These are phyloP conservation scores for Aricia agestis DNA, from an alignment of 1,140 invertebrate genomes.

Conservation along the genomic window DNA sequence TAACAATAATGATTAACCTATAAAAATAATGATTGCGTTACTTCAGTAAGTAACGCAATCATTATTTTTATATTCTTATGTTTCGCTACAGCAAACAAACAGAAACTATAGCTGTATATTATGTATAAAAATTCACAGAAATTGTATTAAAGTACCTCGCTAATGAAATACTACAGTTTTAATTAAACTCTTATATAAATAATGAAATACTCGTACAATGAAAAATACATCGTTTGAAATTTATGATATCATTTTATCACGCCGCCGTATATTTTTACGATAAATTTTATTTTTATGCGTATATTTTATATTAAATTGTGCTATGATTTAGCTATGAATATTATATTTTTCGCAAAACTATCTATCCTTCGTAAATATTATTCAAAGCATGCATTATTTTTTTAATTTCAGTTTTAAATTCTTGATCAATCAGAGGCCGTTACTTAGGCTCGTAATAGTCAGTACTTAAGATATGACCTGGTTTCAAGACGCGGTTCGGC, in stretches of 20 bases:
- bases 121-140: not conserved
- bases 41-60: too few relatives aligned
- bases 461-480: too few relatives aligned
- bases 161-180: not conserved
- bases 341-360: not conserved
- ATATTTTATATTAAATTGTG: not conserved
- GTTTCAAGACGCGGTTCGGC: too few relatives aligned
- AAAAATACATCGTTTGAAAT: not conserved
- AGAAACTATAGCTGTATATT: not conserved
- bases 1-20: too few relatives aligned
- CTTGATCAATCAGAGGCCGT: too few relatives aligned
- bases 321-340: not conserved
- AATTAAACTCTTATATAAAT: slow-evolving; percentile 1
- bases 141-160: not conserved
- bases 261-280: not conserved
- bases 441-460: too few relatives aligned
- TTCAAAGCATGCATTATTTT: too few relatives aligned
- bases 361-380: too few relatives aligned
- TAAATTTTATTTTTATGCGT: not conserved
- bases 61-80: too few relatives aligned
- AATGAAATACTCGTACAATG: not conserved
- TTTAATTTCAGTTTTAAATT: too few relatives aligned
- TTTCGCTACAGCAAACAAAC: not conserved
- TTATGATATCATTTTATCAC: not conserved
- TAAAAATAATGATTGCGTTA: too few relatives aligned